phyloP scores from a whole-genome alignment of 1,140 invertebrate species.

The Drosophila repletoides region DNA sequence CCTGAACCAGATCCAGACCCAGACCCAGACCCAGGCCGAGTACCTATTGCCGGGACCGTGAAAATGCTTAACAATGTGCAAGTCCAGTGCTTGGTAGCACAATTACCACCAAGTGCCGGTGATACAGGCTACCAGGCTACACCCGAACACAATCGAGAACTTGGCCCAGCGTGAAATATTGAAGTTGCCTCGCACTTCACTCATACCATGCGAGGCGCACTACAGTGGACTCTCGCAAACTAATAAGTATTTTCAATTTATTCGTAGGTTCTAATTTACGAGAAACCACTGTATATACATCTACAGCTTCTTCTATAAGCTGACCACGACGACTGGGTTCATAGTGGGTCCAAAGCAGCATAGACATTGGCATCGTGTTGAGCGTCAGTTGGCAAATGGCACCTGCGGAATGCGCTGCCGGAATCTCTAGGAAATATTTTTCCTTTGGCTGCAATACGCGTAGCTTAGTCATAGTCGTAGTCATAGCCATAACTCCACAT shows the following conservation, averaged over 20 bases:
- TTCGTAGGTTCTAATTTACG: no score
- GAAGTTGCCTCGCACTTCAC: conserved; percentile 48
- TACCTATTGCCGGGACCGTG: conserved; percentile 2
- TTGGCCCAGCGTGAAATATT: conserved; percentile 75
- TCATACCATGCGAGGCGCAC: background rate
- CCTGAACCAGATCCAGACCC: background rate
- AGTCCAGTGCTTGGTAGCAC: conserved; percentile 51
- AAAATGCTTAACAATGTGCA: conserved; percentile 63
- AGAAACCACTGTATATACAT: no score
- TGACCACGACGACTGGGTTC: background rate
- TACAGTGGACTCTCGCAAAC: no score
- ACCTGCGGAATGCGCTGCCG: conserved; percentile 74
- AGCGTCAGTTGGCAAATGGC: conserved; percentile 45
- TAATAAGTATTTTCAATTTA: no score
- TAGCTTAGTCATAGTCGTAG: conserved; percentile 19
- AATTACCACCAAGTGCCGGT: conserved; percentile 73
- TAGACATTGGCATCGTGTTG: conserved; percentile 11
- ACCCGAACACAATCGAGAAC: conserved; percentile 73
- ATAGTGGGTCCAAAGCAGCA: background rate
- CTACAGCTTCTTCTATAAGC: no score
- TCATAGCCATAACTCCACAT: conserved; percentile 60
- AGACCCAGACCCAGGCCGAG: background rate
- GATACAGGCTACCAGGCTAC: conserved; percentile 5
- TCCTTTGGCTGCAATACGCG: conserved; percentile 30
- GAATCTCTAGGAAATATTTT: conserved; percentile 76